phyloP scores from a whole-genome alignment of 1,140 invertebrate genomes.

The Cyrtorhinus lividipennis region DNA sequence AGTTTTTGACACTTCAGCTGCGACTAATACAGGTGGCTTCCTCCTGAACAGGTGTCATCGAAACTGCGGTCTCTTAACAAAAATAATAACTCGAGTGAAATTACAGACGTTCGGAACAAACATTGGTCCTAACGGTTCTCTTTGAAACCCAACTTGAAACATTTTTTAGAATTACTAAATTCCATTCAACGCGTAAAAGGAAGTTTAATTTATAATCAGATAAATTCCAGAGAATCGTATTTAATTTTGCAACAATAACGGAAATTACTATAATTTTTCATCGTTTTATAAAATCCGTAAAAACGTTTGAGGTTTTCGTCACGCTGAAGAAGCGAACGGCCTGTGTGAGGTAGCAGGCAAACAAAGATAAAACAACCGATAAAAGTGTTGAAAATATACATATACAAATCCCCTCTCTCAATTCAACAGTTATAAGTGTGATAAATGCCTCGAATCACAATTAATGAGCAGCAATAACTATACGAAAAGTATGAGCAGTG shows the following conservation, averaged over 20 bases:
- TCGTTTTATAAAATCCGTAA: background rate
- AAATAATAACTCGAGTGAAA: too few relatives aligned
- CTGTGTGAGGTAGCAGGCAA: background rate
- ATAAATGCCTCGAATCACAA: conserved; percentile 4
- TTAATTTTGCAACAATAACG: background rate
- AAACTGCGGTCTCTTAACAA: too few relatives aligned
- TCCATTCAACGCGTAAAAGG: too few relatives aligned
- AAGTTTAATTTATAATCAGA: background rate
- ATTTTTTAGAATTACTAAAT: too few relatives aligned
- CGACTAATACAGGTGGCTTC: too few relatives aligned
- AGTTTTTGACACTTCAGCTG: too few relatives aligned
- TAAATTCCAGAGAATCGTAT: background rate
- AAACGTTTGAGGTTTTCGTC: background rate
- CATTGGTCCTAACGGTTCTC: too few relatives aligned
- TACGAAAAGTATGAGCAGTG: conserved; percentile 1
- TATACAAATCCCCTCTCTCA: too few relatives aligned
- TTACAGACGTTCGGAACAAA: too few relatives aligned
- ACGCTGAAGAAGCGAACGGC: background rate
- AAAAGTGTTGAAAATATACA: too few relatives aligned
- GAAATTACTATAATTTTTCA: background rate
- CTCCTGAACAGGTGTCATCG: too few relatives aligned
- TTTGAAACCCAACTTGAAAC: too few relatives aligned
- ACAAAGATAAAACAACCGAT: background rate
- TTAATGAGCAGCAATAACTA: conserved; percentile 2
- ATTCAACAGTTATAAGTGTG: background rate